These are phyloP conservation scores for Acipenser oxyrinchus DNA, from an alignment of 2,797 vertebrate species.

Conservation along the genomic window DNA sequence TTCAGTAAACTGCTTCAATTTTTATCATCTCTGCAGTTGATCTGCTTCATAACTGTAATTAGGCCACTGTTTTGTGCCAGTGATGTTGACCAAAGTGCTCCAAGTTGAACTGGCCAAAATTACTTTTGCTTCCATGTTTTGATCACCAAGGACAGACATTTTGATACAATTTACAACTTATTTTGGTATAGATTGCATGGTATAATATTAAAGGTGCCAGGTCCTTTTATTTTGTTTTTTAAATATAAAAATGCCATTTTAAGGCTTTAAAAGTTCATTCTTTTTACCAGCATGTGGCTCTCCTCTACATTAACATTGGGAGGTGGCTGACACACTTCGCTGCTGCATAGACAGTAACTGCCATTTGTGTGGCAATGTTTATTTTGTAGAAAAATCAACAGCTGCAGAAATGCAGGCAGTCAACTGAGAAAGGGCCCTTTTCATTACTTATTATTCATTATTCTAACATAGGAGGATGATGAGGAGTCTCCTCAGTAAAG, in stretches of 20 bases:
- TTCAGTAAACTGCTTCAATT: slow-evolving; percentile 20
- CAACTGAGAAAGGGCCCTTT: slow-evolving; percentile 27
- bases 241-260: too few relatives aligned
- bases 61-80: not conserved
- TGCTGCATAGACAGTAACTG: not conserved
- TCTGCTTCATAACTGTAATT: not conserved
- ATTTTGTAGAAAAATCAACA: not conserved
- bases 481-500: not conserved
- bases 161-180: too few relatives aligned
- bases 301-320: too few relatives aligned
- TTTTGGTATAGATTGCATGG: too few relatives aligned
- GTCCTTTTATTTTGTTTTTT: too few relatives aligned
- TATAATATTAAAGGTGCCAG: too few relatives aligned
- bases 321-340: slow-evolving; percentile 1
- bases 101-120: slow-evolving; percentile 7
- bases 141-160: too few relatives aligned
- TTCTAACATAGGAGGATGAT: slow-evolving; percentile 13
- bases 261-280: too few relatives aligned
- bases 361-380: not conserved
- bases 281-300: too few relatives aligned
- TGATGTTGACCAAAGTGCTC: not conserved
- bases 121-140: too few relatives aligned
- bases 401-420: slow-evolving; percentile 13
- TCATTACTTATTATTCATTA: slow-evolving; percentile 20
- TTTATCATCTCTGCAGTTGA: slow-evolving; percentile 18